Evolutionary conservation across 2,113 vertebrate genomes (phyloP), one percentile per base, ranked within the genome.

Genomic region (Dipodomys merriami): DNA sequence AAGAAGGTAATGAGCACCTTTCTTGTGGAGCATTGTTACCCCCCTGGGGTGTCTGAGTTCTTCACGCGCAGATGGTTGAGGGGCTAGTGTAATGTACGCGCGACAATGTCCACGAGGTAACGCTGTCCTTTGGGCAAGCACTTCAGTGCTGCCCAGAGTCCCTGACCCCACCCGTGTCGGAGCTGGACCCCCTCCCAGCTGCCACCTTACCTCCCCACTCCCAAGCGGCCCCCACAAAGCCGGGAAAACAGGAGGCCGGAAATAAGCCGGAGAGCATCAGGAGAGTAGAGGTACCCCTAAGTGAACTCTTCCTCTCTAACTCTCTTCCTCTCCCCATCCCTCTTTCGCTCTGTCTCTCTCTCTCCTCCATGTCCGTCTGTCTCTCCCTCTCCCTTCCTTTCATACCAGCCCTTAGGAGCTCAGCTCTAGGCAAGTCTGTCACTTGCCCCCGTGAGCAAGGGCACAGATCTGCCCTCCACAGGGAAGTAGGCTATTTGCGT

Each of bases 121-220:
- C 2, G 15, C 23, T 22, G 22, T 12, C 72, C 20, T 9, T 29
- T 27, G 2, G 8, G 12, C 0, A 35, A 30, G 33, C 16, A 29
- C 62, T 39, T 72, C 49, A 68, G 23, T 7, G n/a, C 25, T 27
- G 5, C 22, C 9, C 3, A 60, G 22, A 4, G n/a, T 60, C 4
- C 1, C 18, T 6, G 29, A 19, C 9, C 53, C 62, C 62, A 15
- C 9, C 44, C 2, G 3, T 16, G 12, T n/a, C 8, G 2, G 3
- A 15, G 22, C 8, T 35, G 18, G 35, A 64, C 62, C 67, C 7
- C 8, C 4, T 3, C n/a, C 6, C 39, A 19, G 23, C 30, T 9
- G 12, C 39, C 30, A 3, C 35, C 35, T 2, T 39, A n/a, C 33
- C 22, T 22, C 8, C 7, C 49, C 33, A 18, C 81, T 33, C 30